Evolutionary conservation across 2,113 vertebrate species (phyloP), one percentile per base, ranked within the genome.

Genomic region (Acinonyx jubatus): DNA sequence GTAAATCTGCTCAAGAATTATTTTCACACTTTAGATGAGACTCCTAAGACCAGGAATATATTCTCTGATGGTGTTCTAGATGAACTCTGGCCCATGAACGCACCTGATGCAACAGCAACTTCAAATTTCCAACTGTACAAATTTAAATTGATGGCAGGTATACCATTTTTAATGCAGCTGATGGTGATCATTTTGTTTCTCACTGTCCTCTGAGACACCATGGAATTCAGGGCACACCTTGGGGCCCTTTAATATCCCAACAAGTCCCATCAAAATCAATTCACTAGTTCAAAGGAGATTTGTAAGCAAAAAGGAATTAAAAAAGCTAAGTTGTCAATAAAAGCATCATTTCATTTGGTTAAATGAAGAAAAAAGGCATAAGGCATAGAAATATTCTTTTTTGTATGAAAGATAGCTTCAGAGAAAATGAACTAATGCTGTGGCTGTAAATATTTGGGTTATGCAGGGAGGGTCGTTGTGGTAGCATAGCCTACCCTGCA

Each of bases 171-270:
- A 74, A 61, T 63, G 45, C 16, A 31, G 4, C 31, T 61, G 52
- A 11, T 48, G 55, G 73, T 18, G 38, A 83, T 76, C 92, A 93
- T 97, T 95, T 97, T 96, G 41, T 92, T 91, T 92, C 76, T 57
- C 61, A n/a, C 63, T 84, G 52, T 94, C 95, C 63, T 7, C 48
- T 55, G 50, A 96, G 31, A 57, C 63, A 74, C 7, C 1, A 12
- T 71, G n/a, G 55, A 76, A 89, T 89, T 95, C 33, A 71, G 65
- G 83, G 18, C 66, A 1, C 19, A 61, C 68, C 6, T 41, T 48
- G 9, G 36, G 68, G 31, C 33, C 65, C 13, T 86, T 81, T 71
- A 29, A 41, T 52, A 71, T 31, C 5, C 16, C 18, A 81, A 41
- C 25, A 92, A 52, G 78, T 76, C 66, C 81, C 50, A 61, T 78